A percentile compares a stretch with the other conserved stretches of the same genome.
Evolutionary conservation across 2,113 vertebrate species (phyloP).

Genomic region (Rhinoptilus africanus): DNA sequence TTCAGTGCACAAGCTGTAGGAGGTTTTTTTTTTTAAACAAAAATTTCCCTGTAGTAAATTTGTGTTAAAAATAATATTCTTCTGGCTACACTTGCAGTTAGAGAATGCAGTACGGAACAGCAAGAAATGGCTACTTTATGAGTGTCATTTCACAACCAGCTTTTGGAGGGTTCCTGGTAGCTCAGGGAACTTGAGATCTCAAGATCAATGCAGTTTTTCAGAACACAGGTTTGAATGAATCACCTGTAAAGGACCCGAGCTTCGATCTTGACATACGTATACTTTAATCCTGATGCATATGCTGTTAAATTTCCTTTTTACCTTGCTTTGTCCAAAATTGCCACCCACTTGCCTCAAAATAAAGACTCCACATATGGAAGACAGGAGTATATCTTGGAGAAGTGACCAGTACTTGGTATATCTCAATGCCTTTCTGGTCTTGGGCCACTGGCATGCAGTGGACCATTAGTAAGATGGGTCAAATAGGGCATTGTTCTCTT

Average conservation of each 20-base stretch:
- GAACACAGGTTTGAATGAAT: background rate
- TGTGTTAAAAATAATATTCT: background rate
- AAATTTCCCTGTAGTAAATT: background rate
- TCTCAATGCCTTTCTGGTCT: background rate
- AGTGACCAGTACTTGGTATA: background rate
- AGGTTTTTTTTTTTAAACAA: background rate
- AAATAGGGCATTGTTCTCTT: background rate
- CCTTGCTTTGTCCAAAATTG: background rate
- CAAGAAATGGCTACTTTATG: background rate
- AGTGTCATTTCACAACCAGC: background rate
- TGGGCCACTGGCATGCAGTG: background rate
- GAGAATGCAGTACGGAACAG: background rate
- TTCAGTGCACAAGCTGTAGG: background rate
- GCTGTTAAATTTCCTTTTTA: background rate
- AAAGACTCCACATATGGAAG: background rate
- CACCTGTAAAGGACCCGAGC: background rate
- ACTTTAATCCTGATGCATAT: background rate
- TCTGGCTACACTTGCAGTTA: background rate
- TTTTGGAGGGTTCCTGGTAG: background rate
- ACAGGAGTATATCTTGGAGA: background rate
- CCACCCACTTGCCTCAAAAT: background rate
- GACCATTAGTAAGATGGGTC: background rate
- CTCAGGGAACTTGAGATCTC: background rate
- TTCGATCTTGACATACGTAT: background rate
- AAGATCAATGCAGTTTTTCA: background rate